These are phyloP conservation scores for Lamprotornis superbus DNA, from an alignment of 2,113 vertebrate species.

Conservation along the genomic window DNA sequence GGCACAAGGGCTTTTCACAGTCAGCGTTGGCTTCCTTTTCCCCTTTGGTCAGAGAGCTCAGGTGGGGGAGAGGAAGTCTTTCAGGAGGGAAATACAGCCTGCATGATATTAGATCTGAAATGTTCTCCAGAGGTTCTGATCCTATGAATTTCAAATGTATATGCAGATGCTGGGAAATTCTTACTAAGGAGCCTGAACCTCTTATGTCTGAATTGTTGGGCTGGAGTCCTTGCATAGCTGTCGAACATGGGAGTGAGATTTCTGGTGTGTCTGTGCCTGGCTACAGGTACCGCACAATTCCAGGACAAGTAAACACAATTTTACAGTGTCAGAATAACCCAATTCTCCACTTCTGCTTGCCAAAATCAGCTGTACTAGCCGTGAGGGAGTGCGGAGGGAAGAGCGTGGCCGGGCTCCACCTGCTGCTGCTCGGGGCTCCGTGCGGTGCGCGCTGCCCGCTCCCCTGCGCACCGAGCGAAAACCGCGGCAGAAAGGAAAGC, in stretches of 20 bases:
- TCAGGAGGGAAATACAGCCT: background rate
- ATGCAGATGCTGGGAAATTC: background rate
- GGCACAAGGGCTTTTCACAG: background rate
- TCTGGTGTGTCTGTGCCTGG: background rate
- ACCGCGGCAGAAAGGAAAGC: background rate
- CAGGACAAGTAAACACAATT: background rate
- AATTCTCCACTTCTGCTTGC: background rate
- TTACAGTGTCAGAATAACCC: background rate
- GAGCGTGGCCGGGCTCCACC: constrained; percentile 22
- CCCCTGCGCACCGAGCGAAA: background rate
- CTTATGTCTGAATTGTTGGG: background rate
- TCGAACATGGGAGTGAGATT: background rate
- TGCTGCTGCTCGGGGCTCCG: background rate
- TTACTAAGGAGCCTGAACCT: background rate
- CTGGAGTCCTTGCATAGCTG: background rate
- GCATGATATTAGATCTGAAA: background rate
- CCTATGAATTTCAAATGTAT: background rate
- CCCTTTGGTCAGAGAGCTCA: background rate
- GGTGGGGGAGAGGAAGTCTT: background rate
- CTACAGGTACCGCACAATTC: fast-evolving
- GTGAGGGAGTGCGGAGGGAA: background rate
- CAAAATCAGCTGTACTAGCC: background rate
- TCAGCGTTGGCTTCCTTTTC: background rate
- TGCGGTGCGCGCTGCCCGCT: too few species aligned
- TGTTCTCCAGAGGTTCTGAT: background rate